phyloP scores from a whole-genome alignment of 2,888 invertebrate genomes.

The Acheta domesticus region DNA sequence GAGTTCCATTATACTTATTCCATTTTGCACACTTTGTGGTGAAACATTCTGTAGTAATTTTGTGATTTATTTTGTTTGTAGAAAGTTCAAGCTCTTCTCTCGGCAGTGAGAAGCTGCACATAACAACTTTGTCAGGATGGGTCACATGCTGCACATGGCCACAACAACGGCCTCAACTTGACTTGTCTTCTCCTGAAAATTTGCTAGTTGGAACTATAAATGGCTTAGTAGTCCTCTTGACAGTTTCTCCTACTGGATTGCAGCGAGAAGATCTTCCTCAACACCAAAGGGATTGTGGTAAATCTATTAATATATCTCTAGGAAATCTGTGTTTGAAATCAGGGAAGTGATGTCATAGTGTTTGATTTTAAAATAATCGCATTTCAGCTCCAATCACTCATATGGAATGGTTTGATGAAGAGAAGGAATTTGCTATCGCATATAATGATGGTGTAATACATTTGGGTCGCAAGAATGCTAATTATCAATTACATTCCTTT shows the following conservation, averaged over 20 bases:
- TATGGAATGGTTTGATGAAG: constrained; percentile 57
- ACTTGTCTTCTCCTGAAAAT: constrained; percentile 42
- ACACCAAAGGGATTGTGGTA: constrained; percentile 46
- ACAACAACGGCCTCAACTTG: constrained; percentile 35
- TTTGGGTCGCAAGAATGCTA: constrained; percentile 47
- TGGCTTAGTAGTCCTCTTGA: constrained; percentile 50
- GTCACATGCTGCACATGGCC: constrained; percentile 55
- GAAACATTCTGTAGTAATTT: too few species aligned
- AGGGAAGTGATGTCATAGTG: too few species aligned
- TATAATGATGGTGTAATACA: constrained; percentile 55
- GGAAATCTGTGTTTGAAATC: not conserved
- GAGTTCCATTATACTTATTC: too few species aligned
- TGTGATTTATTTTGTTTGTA: too few species aligned
- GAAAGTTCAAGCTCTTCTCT: not conserved
- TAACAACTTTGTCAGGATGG: constrained; percentile 50
- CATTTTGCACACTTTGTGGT: too few species aligned
- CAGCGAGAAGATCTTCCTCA: constrained; percentile 45
- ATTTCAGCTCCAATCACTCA: constrained; percentile 52
- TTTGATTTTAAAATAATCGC: too few species aligned
- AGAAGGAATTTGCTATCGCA: constrained; percentile 54
- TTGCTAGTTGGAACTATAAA: constrained; percentile 55
- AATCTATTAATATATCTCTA: constrained; percentile 36
- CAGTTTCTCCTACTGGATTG: constrained; percentile 43
- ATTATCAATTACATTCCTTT: constrained; percentile 44
- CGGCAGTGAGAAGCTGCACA: constrained; percentile 44